These are phyloP conservation scores for Lagria hirta DNA, from an alignment of 2,888 invertebrate species.

Conservation along the genomic window DNA sequence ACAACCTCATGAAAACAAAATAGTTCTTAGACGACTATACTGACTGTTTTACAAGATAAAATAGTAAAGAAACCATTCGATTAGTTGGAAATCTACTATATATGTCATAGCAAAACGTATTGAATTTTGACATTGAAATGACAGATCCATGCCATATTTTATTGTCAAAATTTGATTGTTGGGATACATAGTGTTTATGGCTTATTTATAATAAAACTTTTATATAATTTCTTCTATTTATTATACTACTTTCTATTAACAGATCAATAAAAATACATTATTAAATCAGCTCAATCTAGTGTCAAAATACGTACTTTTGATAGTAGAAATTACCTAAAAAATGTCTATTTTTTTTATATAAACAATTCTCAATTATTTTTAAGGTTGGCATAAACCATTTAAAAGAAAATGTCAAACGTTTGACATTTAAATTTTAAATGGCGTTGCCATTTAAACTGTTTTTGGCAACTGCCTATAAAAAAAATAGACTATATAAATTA, in stretches of 20 bases:
- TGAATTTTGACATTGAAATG: constrained; percentile 51
- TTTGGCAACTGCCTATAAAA: too few species aligned
- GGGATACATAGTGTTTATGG: constrained; percentile 1
- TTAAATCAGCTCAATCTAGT: background rate
- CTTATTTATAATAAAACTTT: too few species aligned
- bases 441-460: too few species aligned
- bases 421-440: too few species aligned
- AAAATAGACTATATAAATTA: too few species aligned
- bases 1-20: too few species aligned
- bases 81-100: constrained; percentile 20
- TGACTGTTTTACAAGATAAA: background rate
- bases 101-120: constrained; percentile 27
- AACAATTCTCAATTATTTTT: too few species aligned
- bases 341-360: background rate
- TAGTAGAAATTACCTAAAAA: background rate
- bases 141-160: constrained; percentile 32
- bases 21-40: constrained; percentile 2
- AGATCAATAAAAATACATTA: constrained; percentile 4
- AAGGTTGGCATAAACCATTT: too few species aligned
- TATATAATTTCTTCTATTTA: too few species aligned
- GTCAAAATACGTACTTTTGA: background rate
- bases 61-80: constrained; percentile 15
- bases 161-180: constrained; percentile 51
- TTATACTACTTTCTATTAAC: too few species aligned
- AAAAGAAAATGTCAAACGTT: too few species aligned